A percentile compares a stretch with the other conserved stretches of the same genome.
Conservation (phyloP, 2,797 vertebrate genomes). For the Melanotaenia parkinsoni region DNA sequence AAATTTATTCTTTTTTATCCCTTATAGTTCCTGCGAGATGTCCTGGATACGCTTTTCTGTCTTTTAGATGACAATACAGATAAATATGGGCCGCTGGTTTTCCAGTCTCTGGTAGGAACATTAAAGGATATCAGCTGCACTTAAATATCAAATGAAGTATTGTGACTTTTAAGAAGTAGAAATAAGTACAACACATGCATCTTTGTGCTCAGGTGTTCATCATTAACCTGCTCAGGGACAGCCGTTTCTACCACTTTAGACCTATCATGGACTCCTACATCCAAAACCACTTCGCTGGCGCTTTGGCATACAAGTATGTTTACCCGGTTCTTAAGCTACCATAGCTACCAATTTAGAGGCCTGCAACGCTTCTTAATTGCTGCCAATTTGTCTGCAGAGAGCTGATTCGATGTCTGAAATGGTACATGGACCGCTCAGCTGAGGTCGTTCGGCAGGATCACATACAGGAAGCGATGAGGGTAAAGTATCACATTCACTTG, state of each 20-base stretch:
- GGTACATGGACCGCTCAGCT: conserved; percentile 99
- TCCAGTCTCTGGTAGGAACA: conserved; percentile 95
- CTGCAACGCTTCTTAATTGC: conserved; percentile 1
- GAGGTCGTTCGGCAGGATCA: conserved; percentile 97
- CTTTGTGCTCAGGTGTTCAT: conserved; percentile 91
- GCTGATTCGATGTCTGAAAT: conserved; percentile 96
- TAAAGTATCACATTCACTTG: conserved; percentile 67
- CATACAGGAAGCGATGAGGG: conserved; percentile 99
- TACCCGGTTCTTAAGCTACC: not conserved
- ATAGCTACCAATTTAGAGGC: not conserved
- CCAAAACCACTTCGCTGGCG: conserved; percentile 98
- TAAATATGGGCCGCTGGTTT: conserved; percentile 97
- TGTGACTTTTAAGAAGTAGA: conserved; percentile 12
- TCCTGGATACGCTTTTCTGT: conserved; percentile 96
- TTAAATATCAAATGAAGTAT: conserved; percentile 13
- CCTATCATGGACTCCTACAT: conserved; percentile 99
- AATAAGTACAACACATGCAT: conserved; percentile 6
- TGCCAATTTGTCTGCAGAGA: conserved; percentile 82
- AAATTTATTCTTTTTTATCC: conserved; percentile 36
- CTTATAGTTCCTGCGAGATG: conserved; percentile 95
- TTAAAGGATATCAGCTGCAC: conserved; percentile 3
- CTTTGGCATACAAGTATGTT: conserved; percentile 95
- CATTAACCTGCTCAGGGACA: conserved; percentile 98
- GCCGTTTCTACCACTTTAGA: conserved; percentile 98
- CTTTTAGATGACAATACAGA: conserved; percentile 99